A percentile compares a stretch with the other conserved stretches of the same genome.
Conservation (phyloP, 2,113 vertebrate genomes). For the Carassius auratus region DNA sequence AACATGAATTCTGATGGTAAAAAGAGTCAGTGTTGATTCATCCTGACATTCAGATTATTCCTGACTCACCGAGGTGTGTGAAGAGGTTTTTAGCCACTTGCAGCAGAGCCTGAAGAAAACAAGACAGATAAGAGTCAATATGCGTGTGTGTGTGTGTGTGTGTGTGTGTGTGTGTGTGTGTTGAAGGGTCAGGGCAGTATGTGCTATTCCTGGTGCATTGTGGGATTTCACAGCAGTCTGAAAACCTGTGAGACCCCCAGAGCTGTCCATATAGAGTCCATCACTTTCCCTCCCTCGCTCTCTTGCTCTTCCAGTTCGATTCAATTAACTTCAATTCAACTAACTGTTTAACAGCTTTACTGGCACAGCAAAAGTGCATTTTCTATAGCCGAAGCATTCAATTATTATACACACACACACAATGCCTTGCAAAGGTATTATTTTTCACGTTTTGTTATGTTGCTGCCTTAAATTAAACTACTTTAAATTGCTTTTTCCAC, state of each 20-base stretch:
- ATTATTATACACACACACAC: too few relatives aligned
- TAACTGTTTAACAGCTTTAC: too few relatives aligned
- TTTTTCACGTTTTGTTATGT: too few relatives aligned
- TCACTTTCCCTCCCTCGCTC: not conserved
- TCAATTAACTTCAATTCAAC: not conserved
- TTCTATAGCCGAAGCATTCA: too few relatives aligned
- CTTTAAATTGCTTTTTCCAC: too few relatives aligned
- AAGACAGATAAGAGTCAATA: too few relatives aligned
- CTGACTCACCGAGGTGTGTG: conserved; percentile 89
- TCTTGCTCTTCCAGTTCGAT: too few relatives aligned
- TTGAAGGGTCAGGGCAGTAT: not conserved
- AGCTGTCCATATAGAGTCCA: conserved; percentile 9
- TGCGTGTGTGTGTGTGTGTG: not conserved
- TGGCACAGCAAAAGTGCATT: too few relatives aligned
- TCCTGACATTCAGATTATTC: not conserved
- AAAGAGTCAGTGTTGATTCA: too few relatives aligned
- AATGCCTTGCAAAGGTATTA: too few relatives aligned
- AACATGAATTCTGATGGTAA: not conserved
- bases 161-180: not conserved
- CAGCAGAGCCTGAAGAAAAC: conserved; percentile 83
- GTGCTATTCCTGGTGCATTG: not conserved
- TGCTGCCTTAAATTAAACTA: too few relatives aligned
- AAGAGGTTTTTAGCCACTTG: conserved; percentile 99
- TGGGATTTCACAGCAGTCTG: conserved; percentile 33
- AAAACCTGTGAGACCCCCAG: conserved; percentile 1